Base-by-base conservation (phyloP, 2,797 vertebrate genomes). In the Rhynchotus rufescens region DNA sequence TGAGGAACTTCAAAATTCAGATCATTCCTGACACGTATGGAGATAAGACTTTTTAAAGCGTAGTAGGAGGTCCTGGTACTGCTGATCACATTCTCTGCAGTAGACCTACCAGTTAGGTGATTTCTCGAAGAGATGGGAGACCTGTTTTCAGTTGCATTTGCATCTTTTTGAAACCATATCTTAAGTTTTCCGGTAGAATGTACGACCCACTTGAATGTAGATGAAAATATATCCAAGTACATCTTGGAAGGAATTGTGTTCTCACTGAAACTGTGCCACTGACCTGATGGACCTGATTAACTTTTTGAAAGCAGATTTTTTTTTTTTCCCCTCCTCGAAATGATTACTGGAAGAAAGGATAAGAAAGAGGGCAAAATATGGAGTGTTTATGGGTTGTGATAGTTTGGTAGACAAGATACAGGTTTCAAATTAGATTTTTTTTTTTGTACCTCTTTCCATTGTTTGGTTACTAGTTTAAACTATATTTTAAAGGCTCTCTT, bases 21-120 rank as follows among this genome's bases (percentile, higher is more conserved):
- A 16, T 57, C 25, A 62, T 49, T 66, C 75, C 25, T 68, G 34
- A 10, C 4, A 5, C 2, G 3, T 40, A 15, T 17, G 5, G 7
- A 12, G 21, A 16, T n/a, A 23, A 23, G 28, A 40, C 51, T 23
- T 54, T 12, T 44, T 84, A 34, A 47, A 82, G 38, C 32, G 15
- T 44, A 57, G 19, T 17, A 76, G 51, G 4, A 25, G 3, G 4
- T 40, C n/a, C 20, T 10, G 12, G 20, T 61, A 36, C 59, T 15
- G 11, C 23, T 2, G 6, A 7, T 9, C 30, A 14, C 21, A 2
- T 68, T 34, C 42, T 15, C 4, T 30, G 15, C 22, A 19, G 0
- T 65, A 51, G 80, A 25, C 2, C 2, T 71, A 15, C 13, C 28
- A 5, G 15, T 23, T 59, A 17, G 26, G 12, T 75, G 17, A 40